phyloP scores from a whole-genome alignment of 2,113 vertebrate genomes.

The Saguinus midas region DNA sequence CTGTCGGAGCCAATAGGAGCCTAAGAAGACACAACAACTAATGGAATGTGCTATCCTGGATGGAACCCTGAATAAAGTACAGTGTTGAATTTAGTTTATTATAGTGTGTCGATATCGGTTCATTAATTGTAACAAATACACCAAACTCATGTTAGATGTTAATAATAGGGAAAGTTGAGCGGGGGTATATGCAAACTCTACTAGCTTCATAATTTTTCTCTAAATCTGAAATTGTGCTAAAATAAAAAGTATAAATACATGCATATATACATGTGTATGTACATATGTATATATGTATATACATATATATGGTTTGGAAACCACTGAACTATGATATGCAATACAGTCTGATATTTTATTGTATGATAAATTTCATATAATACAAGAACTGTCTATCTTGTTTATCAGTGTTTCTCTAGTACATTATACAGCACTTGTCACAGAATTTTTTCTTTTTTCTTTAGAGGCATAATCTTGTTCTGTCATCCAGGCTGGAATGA shows the following conservation, averaged over 20 bases:
- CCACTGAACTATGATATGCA: background rate
- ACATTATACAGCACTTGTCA: background rate
- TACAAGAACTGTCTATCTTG: background rate
- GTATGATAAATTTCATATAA: background rate
- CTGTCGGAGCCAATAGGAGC: background rate
- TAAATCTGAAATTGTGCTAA: background rate
- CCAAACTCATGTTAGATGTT: background rate
- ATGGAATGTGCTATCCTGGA: background rate
- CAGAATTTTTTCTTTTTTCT: background rate
- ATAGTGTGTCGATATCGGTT: background rate
- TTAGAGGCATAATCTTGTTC: too few relatives aligned
- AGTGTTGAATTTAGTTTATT: background rate
- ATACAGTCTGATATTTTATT: background rate
- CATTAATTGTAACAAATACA: background rate
- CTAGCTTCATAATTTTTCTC: background rate
- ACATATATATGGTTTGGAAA: background rate
- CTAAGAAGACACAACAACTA: background rate
- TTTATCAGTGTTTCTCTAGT: background rate
- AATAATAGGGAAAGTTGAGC: background rate
- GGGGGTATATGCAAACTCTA: background rate
- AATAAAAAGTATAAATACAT: background rate
- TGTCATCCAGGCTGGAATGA: too few relatives aligned
- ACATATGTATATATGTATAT: background rate
- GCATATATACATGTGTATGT: background rate
- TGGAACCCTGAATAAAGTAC: background rate